Conservation (phyloP, 2,797 vertebrate species). For the Lates japonicus region DNA sequence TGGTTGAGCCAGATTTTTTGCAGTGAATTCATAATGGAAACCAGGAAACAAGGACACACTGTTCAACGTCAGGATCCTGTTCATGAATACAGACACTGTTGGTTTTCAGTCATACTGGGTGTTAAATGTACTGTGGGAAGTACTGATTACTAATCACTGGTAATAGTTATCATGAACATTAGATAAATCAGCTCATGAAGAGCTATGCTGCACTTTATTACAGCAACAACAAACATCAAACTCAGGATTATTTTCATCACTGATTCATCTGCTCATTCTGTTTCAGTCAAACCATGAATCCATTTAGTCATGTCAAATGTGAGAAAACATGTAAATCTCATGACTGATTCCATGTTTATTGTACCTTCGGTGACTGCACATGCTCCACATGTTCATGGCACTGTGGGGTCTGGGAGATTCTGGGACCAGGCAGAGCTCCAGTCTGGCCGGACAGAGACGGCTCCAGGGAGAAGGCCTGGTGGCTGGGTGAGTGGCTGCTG, state of each 20-base stretch:
- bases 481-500: slow-evolving; percentile 45
- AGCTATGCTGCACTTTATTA: neutral
- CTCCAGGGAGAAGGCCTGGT: slow-evolving; percentile 59
- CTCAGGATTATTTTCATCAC: no score
- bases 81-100: neutral
- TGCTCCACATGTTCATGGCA: slow-evolving; percentile 52
- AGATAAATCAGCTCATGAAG: neutral
- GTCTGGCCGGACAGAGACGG: slow-evolving; percentile 34
- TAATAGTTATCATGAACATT: neutral
- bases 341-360: neutral
- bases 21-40: neutral
- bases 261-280: no score
- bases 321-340: neutral
- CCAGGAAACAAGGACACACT: neutral
- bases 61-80: neutral
- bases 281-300: no score
- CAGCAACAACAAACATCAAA: neutral
- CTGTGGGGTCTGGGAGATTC: slow-evolving; percentile 47
- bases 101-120: neutral
- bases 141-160: neutral
- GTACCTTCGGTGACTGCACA: slow-evolving; percentile 57
- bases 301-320: neutral
- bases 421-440: slow-evolving; percentile 14
- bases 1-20: slow-evolving; percentile 5
- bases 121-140: neutral